Evolutionary conservation across 1,140 invertebrate genomes (phyloP).

Genomic region (Linepithema humile): DNA sequence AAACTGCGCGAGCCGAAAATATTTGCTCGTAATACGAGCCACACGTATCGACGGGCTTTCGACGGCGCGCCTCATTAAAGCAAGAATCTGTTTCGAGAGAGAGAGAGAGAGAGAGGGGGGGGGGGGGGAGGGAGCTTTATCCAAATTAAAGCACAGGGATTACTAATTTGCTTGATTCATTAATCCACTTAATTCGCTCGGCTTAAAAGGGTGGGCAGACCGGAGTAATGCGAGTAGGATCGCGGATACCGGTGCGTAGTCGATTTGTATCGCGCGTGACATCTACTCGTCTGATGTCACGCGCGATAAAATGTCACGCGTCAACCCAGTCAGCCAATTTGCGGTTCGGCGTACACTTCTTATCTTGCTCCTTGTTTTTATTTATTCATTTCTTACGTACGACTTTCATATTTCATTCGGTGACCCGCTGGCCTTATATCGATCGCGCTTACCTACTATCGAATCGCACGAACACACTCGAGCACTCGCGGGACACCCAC

Average conservation of each 20-base stretch:
- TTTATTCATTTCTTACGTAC: slow-evolving; percentile 57
- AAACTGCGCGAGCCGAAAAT: not conserved
- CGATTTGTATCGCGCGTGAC: slow-evolving; percentile 8
- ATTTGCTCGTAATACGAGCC: not conserved
- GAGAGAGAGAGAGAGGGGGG: too few relatives aligned
- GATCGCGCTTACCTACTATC: not conserved
- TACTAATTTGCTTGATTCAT: not conserved
- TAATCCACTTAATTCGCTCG: slow-evolving; percentile 27
- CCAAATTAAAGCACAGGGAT: slow-evolving; percentile 7
- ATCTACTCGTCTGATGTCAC: slow-evolving; percentile 11
- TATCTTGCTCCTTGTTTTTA: not conserved
- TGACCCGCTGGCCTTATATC: not conserved
- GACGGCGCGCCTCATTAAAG: not conserved
- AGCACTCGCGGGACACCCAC: not conserved
- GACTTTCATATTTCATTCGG: slow-evolving; percentile 45
- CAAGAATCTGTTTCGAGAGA: not conserved
- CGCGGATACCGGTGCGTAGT: not conserved
- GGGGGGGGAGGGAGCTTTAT: too few relatives aligned
- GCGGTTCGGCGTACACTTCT: not conserved
- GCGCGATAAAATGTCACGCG: slow-evolving; percentile 23
- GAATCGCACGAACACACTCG: not conserved
- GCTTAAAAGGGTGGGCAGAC: not conserved
- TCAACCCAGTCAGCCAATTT: not conserved
- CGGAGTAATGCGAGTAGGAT: not conserved
- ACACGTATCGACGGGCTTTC: not conserved